These are phyloP conservation scores for Phyllostomus discolor DNA, from an alignment of 2,113 vertebrate species.

Conservation along the genomic window DNA sequence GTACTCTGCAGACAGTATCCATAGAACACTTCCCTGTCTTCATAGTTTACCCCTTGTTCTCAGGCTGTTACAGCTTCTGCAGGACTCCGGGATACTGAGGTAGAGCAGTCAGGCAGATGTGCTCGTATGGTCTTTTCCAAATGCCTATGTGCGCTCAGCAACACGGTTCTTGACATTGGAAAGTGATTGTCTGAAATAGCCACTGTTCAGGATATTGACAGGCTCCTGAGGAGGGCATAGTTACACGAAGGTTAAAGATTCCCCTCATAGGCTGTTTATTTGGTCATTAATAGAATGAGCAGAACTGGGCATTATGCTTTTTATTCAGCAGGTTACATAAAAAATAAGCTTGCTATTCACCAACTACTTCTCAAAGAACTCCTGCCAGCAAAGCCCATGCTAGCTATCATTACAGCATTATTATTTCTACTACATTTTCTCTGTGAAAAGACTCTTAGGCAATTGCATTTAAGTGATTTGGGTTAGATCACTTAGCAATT, in stretches of 20 bases:
- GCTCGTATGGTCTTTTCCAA: neutral
- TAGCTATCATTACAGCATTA: neutral
- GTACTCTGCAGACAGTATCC: neutral
- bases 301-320: neutral
- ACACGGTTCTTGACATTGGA: neutral
- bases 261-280: neutral
- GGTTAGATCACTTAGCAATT: neutral
- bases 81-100: neutral
- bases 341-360: constrained; percentile 33
- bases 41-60: neutral
- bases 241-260: neutral
- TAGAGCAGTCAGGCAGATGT: neutral
- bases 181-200: neutral
- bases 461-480: neutral
- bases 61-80: neutral
- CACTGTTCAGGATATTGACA: neutral
- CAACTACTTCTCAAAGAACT: constrained; percentile 16
- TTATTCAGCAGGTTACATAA: constrained; percentile 10
- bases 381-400: neutral
- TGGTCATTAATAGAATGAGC: constrained; percentile 34
- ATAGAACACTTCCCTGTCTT: neutral
- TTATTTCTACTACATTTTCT: constrained; percentile 16
- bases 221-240: neutral
- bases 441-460: neutral
- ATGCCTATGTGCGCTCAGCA: neutral